Percentiles rank a stretch among this genome's conserved stretches.
Conservation (phyloP, 2,797 vertebrate genomes). For the Pipistrellus pipistrellus region DNA sequence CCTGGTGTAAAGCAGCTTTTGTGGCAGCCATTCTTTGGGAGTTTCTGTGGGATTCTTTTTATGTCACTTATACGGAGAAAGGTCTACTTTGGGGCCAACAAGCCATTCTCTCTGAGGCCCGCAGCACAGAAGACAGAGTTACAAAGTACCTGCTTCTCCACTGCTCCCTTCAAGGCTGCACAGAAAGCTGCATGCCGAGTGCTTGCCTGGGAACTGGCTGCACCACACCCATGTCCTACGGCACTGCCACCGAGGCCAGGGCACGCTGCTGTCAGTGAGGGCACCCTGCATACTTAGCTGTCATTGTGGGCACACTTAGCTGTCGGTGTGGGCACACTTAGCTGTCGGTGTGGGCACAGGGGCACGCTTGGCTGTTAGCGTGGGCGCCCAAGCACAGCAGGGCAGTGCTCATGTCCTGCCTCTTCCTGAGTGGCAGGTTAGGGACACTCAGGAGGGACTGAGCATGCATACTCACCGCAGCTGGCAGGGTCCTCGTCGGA, state of each 20-base stretch:
- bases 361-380: no score
- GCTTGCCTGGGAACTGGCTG: no score
- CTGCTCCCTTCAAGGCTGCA: no score
- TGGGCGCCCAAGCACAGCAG: no score
- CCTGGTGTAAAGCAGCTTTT: background rate
- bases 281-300: no score
- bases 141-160: background rate
- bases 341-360: no score
- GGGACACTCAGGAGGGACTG: rapidly evolving
- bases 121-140: background rate
- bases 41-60: background rate
- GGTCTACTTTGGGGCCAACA: background rate
- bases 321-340: no score
- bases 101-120: background rate
- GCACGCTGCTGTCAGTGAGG: no score
- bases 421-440: background rate
- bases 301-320: no score
- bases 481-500: slow-evolving; percentile 94
- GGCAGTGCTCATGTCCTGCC: background rate
- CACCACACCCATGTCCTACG: no score
- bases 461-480: slow-evolving; percentile 89
- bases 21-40: background rate
- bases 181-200: no score
- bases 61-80: background rate
- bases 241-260: no score